A percentile compares a stretch with the other conserved stretches of the same genome.
phyloP scores from a whole-genome alignment of 2,797 vertebrate species.

The Varecia variegata region DNA sequence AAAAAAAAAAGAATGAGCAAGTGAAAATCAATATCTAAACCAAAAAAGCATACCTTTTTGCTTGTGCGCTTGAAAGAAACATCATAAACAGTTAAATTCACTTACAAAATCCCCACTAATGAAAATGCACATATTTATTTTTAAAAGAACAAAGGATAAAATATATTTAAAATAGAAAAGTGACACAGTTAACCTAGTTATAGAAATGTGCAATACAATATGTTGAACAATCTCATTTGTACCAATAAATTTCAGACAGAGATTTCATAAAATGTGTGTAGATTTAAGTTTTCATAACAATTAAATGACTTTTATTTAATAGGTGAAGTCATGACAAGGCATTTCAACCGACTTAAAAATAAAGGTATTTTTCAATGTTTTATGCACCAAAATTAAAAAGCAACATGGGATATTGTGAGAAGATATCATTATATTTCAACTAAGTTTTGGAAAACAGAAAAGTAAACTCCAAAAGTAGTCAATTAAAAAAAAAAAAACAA shows the following conservation, averaged over 20 bases:
- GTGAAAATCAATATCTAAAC: conserved; percentile 13
- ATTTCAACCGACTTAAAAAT: conserved; percentile 13
- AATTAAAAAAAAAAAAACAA: no score
- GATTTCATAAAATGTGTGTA: neutral
- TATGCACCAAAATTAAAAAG: neutral
- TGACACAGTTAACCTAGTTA: neutral
- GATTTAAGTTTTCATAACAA: neutral
- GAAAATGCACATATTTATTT: neutral
- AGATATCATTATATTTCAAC: neutral
- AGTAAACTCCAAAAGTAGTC: neutral
- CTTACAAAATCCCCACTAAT: neutral
- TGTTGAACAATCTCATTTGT: neutral
- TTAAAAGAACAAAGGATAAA: neutral
- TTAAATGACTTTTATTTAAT: neutral
- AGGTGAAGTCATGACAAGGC: neutral
- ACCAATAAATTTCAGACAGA: neutral
- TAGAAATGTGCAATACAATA: neutral
- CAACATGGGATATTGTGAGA: neutral
- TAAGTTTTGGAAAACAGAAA: neutral
- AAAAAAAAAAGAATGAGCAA: neutral
- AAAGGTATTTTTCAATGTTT: neutral
- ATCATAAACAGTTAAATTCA: conserved; percentile 1
- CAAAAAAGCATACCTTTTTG: neutral
- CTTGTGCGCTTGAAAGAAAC: neutral
- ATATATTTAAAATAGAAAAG: neutral